Percentiles rank a stretch among this genome's conserved stretches.
phyloP scores from a whole-genome alignment of 2,888 invertebrate genomes.

The Drosophila dives region DNA sequence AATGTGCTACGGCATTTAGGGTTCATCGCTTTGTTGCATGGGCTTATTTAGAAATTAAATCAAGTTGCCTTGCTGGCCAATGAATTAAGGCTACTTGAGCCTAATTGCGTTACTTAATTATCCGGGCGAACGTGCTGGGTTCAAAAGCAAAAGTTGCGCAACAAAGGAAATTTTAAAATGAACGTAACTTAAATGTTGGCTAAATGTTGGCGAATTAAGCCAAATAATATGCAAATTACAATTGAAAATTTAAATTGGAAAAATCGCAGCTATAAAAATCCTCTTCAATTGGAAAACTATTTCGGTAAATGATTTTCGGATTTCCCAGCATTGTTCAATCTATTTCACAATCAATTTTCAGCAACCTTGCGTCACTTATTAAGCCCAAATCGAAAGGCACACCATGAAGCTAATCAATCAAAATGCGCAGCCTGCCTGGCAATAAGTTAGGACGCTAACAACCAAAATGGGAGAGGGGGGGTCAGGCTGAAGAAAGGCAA shows the following conservation, averaged over 20 bases:
- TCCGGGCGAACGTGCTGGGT: background rate
- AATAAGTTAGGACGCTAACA: conserved; percentile 34
- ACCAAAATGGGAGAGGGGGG: background rate
- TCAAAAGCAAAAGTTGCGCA: conserved; percentile 12
- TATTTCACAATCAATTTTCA: conserved; percentile 55
- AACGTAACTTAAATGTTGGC: conserved; percentile 23
- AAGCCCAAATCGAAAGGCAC: conserved; percentile 22
- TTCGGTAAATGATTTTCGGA: conserved; percentile 6
- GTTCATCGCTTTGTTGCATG: conserved; percentile 12
- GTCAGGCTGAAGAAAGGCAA: background rate
- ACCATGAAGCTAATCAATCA: conserved; percentile 60
- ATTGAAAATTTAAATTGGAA: conserved; percentile 15
- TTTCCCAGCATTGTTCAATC: conserved; percentile 33
- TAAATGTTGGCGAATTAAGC: conserved; percentile 10
- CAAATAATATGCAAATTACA: background rate
- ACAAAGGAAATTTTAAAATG: conserved; percentile 23
- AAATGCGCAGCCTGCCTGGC: conserved; percentile 47
- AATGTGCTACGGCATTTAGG: conserved; percentile 28
- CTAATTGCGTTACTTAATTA: conserved; percentile 54
- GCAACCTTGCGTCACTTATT: conserved; percentile 7
- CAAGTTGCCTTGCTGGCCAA: conserved; percentile 32
- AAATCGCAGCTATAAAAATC: background rate
- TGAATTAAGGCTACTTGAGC: conserved; percentile 38
- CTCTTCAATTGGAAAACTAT: conserved; percentile 10
- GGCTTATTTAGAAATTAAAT: conserved; percentile 53